phyloP scores from a whole-genome alignment of 2,888 invertebrate genomes.

The Synergus laeviventris region DNA sequence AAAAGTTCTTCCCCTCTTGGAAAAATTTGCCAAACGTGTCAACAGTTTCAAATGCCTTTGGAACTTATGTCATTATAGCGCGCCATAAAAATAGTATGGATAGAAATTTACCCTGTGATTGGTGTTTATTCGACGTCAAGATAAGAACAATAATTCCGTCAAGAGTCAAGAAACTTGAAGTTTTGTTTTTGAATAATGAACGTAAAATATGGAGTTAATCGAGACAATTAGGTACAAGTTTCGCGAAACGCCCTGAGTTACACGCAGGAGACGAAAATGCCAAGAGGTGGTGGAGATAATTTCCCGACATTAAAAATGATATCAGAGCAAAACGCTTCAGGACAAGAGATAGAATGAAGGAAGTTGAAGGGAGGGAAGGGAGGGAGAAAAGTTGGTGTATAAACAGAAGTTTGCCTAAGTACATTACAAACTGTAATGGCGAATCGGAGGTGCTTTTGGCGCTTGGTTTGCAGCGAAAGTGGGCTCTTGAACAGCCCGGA shows the following conservation, averaged over 20 bases:
- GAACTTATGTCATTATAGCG: slow-evolving; percentile 31
- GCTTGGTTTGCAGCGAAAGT: slow-evolving; percentile 63
- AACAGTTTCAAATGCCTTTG: slow-evolving; percentile 34
- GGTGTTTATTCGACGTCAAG: background rate
- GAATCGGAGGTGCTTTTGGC: slow-evolving; percentile 69
- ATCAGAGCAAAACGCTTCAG: slow-evolving; percentile 69
- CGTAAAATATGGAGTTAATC: slow-evolving; percentile 7
- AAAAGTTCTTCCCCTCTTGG: slow-evolving; percentile 32
- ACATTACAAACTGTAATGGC: slow-evolving; percentile 75
- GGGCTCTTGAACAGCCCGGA: slow-evolving; percentile 62
- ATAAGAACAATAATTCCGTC: background rate
- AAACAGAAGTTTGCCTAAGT: slow-evolving; percentile 75
- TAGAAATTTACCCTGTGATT: background rate
- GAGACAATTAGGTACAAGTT: slow-evolving; percentile 39
- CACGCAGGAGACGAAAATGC: slow-evolving; percentile 31
- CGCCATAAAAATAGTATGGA: slow-evolving; percentile 18
- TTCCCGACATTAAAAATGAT: slow-evolving; percentile 74
- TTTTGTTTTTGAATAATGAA: slow-evolving; percentile 26
- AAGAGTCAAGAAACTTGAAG: background rate
- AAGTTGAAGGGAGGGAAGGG: slow-evolving; percentile 47
- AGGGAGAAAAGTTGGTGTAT: slow-evolving; percentile 73
- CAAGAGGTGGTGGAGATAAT: slow-evolving; percentile 67
- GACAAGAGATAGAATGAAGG: slow-evolving; percentile 66
- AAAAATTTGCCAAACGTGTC: slow-evolving; percentile 38
- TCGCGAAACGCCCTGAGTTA: slow-evolving; percentile 32